Conservation (phyloP, 2,113 vertebrate species). For the Pedionomus torquatus region DNA sequence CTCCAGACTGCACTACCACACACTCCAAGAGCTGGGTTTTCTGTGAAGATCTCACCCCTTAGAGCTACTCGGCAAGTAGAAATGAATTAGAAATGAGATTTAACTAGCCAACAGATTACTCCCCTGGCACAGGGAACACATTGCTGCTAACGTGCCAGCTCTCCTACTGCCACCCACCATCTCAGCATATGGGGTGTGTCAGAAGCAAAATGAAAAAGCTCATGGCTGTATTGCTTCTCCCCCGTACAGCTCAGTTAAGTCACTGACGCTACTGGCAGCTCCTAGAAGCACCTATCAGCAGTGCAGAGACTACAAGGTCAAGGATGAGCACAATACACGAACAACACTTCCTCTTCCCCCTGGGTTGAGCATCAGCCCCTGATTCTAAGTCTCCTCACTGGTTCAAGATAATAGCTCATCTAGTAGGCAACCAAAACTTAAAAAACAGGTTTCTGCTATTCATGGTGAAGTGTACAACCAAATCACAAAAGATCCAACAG, state of each 20-base stretch:
- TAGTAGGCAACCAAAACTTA: accelerated
- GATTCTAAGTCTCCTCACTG: not conserved
- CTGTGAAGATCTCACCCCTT: not conserved
- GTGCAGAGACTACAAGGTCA: not conserved
- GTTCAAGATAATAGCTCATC: not conserved
- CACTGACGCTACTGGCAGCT: not conserved
- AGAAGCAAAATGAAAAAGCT: not conserved
- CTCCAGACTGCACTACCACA: not conserved
- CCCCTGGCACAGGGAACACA: constrained; percentile 25
- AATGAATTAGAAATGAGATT: constrained; percentile 29
- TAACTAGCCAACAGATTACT: constrained; percentile 39
- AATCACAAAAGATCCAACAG: not conserved
- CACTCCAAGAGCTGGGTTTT: not conserved
- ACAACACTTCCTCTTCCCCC: not conserved
- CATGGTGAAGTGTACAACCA: accelerated
- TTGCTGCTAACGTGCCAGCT: constrained; percentile 11
- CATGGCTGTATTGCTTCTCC: not conserved
- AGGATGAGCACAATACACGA: not conserved
- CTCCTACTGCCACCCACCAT: constrained; percentile 46
- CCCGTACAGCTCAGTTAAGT: not conserved
- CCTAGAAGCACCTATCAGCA: not conserved
- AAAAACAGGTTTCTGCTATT: not conserved
- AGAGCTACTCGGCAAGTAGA: not conserved
- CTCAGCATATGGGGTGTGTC: constrained; percentile 56
- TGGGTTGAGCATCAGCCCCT: not conserved